Evolutionary conservation across 2,888 invertebrate species (phyloP), one percentile per base, ranked within the genome.

Genomic region (Trileptium ribeirensis): DNA sequence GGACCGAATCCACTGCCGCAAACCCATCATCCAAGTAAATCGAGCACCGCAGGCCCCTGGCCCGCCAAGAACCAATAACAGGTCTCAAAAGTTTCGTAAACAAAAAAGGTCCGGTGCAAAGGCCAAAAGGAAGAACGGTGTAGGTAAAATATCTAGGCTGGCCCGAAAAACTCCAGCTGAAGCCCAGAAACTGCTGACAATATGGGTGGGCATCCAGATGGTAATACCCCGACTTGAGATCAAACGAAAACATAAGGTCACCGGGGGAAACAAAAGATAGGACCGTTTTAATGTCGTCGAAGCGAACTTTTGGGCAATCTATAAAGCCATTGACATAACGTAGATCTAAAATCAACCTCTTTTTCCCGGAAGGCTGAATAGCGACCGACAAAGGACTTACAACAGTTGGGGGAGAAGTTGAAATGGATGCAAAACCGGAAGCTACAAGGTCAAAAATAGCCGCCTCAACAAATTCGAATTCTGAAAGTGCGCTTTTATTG

Each of bases 21-120:
- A 70, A n/a, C 15, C 70, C 70, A 70, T 70, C 70, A 29, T 70
- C 70, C 29, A 70, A 8, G 31, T 70, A 70, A 70, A 70, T n/a
- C 3, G 36, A 8, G 8, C 29, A 3, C 70, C 36, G 29, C 8
- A 70, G 8, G 70, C 70, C 70, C 31, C 8, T 31, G 15, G 8
- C 15, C 29, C 70, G 70, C 70, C 70, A 70, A n/a, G 29, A 36
- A 8, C 15, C 15, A 3, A 70, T n/a, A 15, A 70, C 8, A 8
- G 70, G 70, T 8, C 70, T 8, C 8, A 70, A 29, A 3, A 70
- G 29, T n/a, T 70, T 70, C 36, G 8, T 70, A 70, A 70, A 70
- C 15, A 70, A 29, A 3, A 3, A 70, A 15, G 70, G 70, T 8
- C 70, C 70, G 8, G 36, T 31, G 8, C 33, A 70, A 8, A 70